A percentile compares a stretch with the other conserved stretches of the same genome.
These are phyloP conservation scores for Corvus moneduloides DNA, from an alignment of 2,113 vertebrate species.

Conservation along the genomic window DNA sequence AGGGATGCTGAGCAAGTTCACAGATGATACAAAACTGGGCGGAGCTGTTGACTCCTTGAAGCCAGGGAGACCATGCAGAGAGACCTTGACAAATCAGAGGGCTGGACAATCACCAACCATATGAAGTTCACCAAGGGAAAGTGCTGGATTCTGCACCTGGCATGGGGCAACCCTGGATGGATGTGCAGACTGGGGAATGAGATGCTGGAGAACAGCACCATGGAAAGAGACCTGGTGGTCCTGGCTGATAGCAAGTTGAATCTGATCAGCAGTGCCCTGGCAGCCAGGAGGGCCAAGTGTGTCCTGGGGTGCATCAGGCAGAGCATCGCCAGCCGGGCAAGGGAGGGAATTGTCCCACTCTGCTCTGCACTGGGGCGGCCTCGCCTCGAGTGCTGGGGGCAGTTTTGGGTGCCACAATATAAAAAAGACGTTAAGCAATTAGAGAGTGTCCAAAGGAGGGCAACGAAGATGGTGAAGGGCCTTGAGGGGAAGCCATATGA, in stretches of 20 bases:
- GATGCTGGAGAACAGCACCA: neutral
- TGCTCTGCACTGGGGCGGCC: rapidly evolving
- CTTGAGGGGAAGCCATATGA: neutral
- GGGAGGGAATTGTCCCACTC: neutral
- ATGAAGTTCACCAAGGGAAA: neutral
- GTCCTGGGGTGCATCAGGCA: neutral
- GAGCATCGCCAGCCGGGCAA: rapidly evolving
- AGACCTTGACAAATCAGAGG: neutral
- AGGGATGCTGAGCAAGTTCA: neutral
- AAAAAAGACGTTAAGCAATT: neutral
- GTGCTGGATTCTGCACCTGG: neutral
- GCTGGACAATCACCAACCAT: neutral
- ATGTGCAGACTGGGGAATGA: neutral
- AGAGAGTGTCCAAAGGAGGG: neutral
- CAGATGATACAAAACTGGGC: neutral
- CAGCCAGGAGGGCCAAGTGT: rapidly evolving
- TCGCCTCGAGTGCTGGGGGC: rapidly evolving
- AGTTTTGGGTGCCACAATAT: neutral
- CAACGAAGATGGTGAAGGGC: neutral
- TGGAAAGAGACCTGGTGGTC: neutral
- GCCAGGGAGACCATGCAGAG: neutral
- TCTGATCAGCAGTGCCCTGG: neutral
- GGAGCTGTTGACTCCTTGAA: neutral
- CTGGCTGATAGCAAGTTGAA: neutral
- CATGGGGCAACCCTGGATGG: neutral